These are phyloP conservation scores for Electrona antarctica DNA, from an alignment of 2,113 vertebrate species.

Conservation along the genomic window DNA sequence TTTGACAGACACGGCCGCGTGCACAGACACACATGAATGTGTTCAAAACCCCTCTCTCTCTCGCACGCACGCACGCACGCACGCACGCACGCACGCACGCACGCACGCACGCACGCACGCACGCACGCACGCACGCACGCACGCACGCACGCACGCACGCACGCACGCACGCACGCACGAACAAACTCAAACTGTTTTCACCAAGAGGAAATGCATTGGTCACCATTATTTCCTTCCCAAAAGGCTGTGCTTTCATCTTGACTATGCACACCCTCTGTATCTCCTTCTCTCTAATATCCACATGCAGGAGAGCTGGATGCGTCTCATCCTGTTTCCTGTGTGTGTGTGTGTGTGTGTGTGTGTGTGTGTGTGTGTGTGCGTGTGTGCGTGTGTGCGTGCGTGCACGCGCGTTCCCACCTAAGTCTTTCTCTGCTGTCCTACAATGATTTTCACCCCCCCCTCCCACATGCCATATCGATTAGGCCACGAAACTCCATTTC, in stretches of 20 bases:
- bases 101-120: constrained; percentile 3
- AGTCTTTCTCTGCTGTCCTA: constrained; percentile 3
- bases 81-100: constrained; percentile 6
- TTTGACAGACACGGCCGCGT: not conserved
- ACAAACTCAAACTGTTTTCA: constrained; percentile 7
- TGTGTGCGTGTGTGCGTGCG: constrained; percentile 20
- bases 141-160: not conserved
- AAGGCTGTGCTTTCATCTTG: constrained; percentile 67
- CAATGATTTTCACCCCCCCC: constrained; percentile 21
- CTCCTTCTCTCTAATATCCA: constrained; percentile 52
- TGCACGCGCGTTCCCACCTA: constrained; percentile 43
- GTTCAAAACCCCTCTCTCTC: no score
- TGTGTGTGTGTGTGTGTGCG: no score
- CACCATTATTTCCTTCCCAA: constrained; percentile 59
- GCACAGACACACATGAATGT: not conserved
- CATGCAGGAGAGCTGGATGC: constrained; percentile 49
- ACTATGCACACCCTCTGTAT: constrained; percentile 57
- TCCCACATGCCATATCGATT: no score
- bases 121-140: constrained; percentile 6
- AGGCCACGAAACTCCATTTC: no score
- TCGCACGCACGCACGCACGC: constrained; percentile 3
- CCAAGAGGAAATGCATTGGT: constrained; percentile 60
- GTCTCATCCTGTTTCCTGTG: constrained; percentile 51
- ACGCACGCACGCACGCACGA: constrained; percentile 1
- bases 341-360: no score